A percentile compares a stretch with the other conserved stretches of the same genome.
These are phyloP conservation scores for Tetragnatha montana DNA, from an alignment of 2,888 invertebrate species.

Conservation along the genomic window DNA sequence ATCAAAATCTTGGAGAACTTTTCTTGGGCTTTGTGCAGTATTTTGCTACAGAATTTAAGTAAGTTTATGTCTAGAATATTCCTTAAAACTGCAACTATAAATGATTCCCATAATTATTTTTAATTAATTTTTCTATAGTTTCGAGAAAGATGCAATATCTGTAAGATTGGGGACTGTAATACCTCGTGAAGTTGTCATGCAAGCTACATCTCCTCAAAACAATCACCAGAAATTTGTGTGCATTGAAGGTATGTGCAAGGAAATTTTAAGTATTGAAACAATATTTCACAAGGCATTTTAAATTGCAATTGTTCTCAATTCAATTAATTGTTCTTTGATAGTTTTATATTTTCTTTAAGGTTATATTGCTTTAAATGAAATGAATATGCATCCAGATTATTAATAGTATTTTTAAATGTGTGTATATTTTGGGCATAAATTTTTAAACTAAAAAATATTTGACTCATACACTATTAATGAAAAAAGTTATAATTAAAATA, in stretches of 20 bases:
- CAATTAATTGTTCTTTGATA: no score
- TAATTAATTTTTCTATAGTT: slow-evolving; percentile 80
- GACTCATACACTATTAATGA: no score
- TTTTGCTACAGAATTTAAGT: slow-evolving; percentile 80
- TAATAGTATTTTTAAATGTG: no score
- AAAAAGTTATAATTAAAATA: no score
- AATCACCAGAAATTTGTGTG: slow-evolving; percentile 66
- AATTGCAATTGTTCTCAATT: no score
- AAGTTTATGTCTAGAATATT: slow-evolving; percentile 16
- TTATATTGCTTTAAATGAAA: not conserved
- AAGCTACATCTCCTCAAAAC: slow-evolving; percentile 54
- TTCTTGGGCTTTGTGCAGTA: slow-evolving; percentile 88
- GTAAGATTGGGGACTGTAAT: slow-evolving; percentile 53
- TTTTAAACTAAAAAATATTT: no score
- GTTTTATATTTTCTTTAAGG: not conserved
- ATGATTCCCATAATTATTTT: not conserved
- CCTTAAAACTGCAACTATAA: not conserved
- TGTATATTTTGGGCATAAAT: no score
- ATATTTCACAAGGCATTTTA: no score
- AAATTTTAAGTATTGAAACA: not conserved
- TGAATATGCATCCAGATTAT: not conserved
- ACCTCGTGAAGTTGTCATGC: slow-evolving; percentile 36
- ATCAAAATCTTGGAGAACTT: slow-evolving; percentile 86
- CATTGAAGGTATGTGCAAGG: slow-evolving; percentile 61
- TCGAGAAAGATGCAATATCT: slow-evolving; percentile 66